Conservation (phyloP, 2,888 invertebrate genomes). For the Nephrotoma appendiculata region DNA sequence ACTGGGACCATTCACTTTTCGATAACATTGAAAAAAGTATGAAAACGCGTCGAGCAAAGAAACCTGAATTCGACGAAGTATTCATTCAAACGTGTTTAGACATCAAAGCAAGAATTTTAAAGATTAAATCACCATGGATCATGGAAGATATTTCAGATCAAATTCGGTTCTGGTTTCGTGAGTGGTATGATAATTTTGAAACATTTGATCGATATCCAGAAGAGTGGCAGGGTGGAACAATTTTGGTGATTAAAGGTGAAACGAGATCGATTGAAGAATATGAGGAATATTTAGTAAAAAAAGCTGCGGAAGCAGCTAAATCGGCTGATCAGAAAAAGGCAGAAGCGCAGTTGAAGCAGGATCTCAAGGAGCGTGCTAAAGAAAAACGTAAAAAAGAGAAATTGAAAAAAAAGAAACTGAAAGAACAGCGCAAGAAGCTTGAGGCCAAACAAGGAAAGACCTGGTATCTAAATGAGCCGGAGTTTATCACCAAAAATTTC, state of each 20-base stretch:
- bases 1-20: background rate
- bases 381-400: slow-evolving; percentile 17
- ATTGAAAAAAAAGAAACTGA: slow-evolving; percentile 14
- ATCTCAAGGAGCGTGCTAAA: slow-evolving; percentile 10
- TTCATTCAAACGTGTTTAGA: slow-evolving; percentile 29
- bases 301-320: slow-evolving; percentile 16
- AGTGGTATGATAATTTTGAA: slow-evolving; percentile 36
- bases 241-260: slow-evolving; percentile 33
- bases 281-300: slow-evolving; percentile 18
- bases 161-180: slow-evolving; percentile 54
- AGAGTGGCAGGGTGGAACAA: slow-evolving; percentile 34
- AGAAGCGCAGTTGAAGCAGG: slow-evolving; percentile 18
- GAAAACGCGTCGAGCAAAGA: background rate
- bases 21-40: background rate
- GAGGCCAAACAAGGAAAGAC: slow-evolving; percentile 20
- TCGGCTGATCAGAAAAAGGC: slow-evolving; percentile 19
- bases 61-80: slow-evolving; percentile 19
- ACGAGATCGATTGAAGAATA: slow-evolving; percentile 32
- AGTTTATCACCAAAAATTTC: slow-evolving; percentile 5
- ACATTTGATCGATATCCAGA: slow-evolving; percentile 37
- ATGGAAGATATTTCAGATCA: slow-evolving; percentile 61
- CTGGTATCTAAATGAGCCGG: slow-evolving; percentile 7
- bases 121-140: slow-evolving; percentile 37
- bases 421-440: slow-evolving; percentile 11
- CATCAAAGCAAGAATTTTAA: slow-evolving; percentile 34